Conservation (phyloP, 2,113 vertebrate species). For the Podilymbus podiceps region DNA sequence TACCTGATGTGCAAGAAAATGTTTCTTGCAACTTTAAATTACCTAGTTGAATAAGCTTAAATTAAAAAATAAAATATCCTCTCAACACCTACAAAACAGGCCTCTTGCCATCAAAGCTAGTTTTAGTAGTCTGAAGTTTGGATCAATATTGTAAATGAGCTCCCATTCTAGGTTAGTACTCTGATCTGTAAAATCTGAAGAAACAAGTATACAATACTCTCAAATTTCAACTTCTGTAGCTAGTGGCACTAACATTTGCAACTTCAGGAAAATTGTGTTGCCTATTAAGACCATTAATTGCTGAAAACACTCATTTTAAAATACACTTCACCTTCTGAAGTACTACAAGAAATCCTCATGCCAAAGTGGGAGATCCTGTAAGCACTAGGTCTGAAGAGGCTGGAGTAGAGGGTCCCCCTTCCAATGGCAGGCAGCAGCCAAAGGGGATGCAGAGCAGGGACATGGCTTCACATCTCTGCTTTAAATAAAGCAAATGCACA, state of each 20-base stretch:
- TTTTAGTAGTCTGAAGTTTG: neutral
- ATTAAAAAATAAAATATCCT: neutral
- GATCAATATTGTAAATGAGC: neutral
- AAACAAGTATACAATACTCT: neutral
- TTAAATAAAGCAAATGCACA: neutral
- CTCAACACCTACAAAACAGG: neutral
- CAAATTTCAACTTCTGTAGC: neutral
- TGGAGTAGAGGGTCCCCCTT: neutral
- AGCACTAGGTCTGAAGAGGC: neutral
- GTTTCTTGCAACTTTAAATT: neutral
- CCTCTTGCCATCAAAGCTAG: neutral
- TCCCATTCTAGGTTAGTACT: neutral
- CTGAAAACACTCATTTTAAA: neutral
- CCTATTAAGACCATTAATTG: neutral
- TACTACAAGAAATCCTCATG: neutral
- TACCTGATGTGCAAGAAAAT: fast-evolving
- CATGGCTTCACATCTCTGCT: neutral
- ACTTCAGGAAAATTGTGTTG: neutral
- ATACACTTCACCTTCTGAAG: neutral
- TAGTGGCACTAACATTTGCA: neutral
- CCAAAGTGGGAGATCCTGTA: neutral
- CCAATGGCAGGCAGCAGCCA: neutral
- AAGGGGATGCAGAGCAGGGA: fast-evolving
- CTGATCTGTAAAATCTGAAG: neutral
- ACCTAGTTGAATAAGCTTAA: neutral